phyloP scores from a whole-genome alignment of 2,888 invertebrate genomes.

The Mythimna loreyi region DNA sequence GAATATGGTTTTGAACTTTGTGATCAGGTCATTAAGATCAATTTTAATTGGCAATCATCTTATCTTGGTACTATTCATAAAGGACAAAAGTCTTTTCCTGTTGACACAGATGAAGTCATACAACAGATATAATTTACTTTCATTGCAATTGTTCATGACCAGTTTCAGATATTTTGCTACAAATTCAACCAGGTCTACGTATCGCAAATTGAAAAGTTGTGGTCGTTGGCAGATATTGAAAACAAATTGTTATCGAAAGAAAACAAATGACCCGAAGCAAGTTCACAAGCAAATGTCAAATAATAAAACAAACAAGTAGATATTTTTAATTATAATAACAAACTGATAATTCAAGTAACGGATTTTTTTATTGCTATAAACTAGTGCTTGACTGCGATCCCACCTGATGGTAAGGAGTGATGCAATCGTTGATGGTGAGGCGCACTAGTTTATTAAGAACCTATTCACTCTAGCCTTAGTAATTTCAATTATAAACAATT shows the following conservation, averaged over 20 bases:
- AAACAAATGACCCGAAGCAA: slow-evolving; percentile 9
- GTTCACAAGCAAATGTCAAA: neutral
- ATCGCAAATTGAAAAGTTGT: neutral
- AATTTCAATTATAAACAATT: neutral
- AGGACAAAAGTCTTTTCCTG: slow-evolving; percentile 20
- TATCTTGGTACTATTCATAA: slow-evolving; percentile 5
- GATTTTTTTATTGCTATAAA: too few species aligned
- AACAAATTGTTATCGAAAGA: slow-evolving; percentile 1
- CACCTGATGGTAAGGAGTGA: too few species aligned
- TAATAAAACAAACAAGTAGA: neutral
- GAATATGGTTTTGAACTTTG: slow-evolving; percentile 8
- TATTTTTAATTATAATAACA: slow-evolving; percentile 5
- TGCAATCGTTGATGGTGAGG: too few species aligned
- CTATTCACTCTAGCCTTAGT: too few species aligned
- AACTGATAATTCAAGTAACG: neutral
- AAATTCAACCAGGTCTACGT: neutral
- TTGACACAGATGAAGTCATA: slow-evolving; percentile 18
- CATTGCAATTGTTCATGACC: neutral
- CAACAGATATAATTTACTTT: neutral
- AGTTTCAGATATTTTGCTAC: neutral
- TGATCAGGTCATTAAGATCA: neutral
- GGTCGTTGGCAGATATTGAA: neutral
- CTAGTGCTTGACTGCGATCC: too few species aligned
- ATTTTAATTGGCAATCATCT: slow-evolving; percentile 17
- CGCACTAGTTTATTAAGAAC: too few species aligned